Evolutionary conservation across 2,113 vertebrate species (phyloP).

Genomic region (Phalacrocorax carbo): DNA sequence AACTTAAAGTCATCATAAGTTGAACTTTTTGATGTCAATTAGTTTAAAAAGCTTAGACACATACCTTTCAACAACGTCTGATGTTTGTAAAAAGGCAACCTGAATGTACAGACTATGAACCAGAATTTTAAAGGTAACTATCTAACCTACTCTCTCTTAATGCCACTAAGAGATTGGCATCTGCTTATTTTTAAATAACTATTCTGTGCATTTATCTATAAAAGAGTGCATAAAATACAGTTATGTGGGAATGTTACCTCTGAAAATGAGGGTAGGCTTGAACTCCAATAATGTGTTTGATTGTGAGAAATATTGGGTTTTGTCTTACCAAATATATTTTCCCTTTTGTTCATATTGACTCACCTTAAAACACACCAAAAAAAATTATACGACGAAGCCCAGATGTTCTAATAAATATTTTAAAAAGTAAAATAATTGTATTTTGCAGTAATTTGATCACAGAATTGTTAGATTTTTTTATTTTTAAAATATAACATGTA

Average conservation of each 20-base stretch:
- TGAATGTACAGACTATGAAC: background rate
- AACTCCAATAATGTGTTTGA: background rate
- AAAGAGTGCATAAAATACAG: background rate
- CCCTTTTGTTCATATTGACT: background rate
- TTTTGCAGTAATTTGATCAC: background rate
- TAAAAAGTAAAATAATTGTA: background rate
- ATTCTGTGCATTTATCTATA: background rate
- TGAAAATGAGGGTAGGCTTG: background rate
- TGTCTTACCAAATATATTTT: background rate
- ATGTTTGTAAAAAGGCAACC: background rate
- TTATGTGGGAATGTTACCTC: background rate
- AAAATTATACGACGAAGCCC: background rate
- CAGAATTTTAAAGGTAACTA: background rate
- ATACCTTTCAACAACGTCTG: background rate
- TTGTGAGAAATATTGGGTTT: background rate
- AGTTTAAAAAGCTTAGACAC: background rate
- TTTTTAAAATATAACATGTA: background rate
- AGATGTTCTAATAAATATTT: background rate
- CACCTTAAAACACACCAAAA: background rate
- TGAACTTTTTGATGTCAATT: background rate
- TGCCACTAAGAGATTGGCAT: background rate
- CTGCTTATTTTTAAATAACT: background rate
- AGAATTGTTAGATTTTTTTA: background rate
- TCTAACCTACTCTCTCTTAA: background rate
- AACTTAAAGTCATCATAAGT: background rate